Base-by-base conservation (phyloP, 30 jellyfish, hydroid and myxozoan genomes). In the Haliclystus octoradiatus region DNA sequence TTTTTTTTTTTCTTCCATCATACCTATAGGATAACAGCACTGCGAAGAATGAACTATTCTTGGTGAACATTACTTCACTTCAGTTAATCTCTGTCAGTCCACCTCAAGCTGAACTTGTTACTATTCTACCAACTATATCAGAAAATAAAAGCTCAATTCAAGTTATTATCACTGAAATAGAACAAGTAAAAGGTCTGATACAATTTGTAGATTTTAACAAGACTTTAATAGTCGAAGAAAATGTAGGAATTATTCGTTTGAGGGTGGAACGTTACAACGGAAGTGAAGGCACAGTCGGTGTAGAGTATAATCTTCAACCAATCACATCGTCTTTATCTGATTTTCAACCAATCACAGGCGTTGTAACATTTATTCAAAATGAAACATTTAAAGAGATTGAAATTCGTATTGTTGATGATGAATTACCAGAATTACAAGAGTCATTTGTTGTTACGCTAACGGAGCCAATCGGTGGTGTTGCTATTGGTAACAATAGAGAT, bases 401-500 rank as follows among this genome's bases (percentile, higher is more conserved):
- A 34, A 35, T 88, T 14, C 51, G 67, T 26, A 79, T 88, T 23
- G 75, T 71, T 27, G 63, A 80, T 71, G 97, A 88, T 69, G 63
- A 66, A 50, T 40, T 80, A 1, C 88, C 97, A 13, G 97, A 88
- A 52, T 67, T 88, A 53, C 67, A 63, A 46, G 97, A 88, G 53
- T 47, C 23, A 0, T 82, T 88, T 71, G 49, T 29, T 35, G 88
- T 88, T 12, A 50, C 25, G 33, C 69, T 88, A 31, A 75, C 84
- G n/a, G 80, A 88, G 72, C 97, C 97, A 2, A 65, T 78, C 34
- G 97, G 97, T 32, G 97, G 97, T 30, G 97, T 71, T 0, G 65
- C 34, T 25, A 70, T 88, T 63, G 97, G 97, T 23, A 9, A 52
- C 1, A 65, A 32, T 14, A 80, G 75, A 15, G 40, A 47, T 29